Conservation (phyloP, 2,113 vertebrate species). For the Acrocephalus kingi region DNA sequence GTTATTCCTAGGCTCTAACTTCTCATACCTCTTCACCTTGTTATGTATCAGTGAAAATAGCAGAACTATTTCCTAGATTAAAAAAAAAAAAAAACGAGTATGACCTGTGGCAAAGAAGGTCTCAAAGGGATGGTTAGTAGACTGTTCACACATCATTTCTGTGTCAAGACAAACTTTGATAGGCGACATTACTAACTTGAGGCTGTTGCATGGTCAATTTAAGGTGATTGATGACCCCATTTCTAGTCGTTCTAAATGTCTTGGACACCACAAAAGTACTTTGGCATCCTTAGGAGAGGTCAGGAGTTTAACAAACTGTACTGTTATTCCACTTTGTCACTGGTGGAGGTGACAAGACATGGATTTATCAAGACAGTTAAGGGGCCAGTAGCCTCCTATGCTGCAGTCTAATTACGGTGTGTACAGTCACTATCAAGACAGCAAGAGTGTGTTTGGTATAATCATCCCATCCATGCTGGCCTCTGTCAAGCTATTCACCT, state of each 20-base stretch:
- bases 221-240: not conserved
- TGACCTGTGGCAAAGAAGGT: not conserved
- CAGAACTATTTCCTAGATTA: not conserved
- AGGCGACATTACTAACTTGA: not conserved
- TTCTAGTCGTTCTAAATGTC: not conserved
- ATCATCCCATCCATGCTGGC: not conserved
- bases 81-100: not conserved
- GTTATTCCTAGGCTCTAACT: not conserved
- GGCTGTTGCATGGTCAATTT: not conserved
- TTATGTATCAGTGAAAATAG: not conserved
- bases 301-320: slow-evolving; percentile 12
- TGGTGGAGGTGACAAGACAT: not conserved
- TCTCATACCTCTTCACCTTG: not conserved
- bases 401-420: not conserved
- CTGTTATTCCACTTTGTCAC: not conserved
- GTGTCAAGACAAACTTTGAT: not conserved
- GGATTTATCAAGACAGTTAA: not conserved
- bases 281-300: slow-evolving; percentile 10
- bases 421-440: not conserved
- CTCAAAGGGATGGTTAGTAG: not conserved
- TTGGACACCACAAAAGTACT: not conserved
- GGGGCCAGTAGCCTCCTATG: not conserved
- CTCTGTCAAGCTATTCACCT: not conserved
- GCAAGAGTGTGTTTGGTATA: not conserved
- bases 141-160: not conserved